Evolutionary conservation across 2,888 invertebrate genomes (phyloP).

Genomic region (Eulithis testata): DNA sequence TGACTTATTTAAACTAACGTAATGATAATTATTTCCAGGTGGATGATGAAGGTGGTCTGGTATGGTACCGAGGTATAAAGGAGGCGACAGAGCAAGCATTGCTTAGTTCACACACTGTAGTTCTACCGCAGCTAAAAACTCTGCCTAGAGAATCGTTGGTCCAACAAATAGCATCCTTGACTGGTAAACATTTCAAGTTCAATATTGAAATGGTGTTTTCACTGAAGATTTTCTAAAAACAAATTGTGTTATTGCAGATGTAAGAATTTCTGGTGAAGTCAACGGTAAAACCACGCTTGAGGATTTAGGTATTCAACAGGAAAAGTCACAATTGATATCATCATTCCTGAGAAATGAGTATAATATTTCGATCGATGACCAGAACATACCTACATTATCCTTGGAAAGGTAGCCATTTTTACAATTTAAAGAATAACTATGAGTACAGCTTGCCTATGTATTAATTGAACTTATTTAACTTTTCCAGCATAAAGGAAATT

Average conservation of each 20-base stretch:
- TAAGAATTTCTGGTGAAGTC: constrained; percentile 15
- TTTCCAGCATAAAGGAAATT: constrained; percentile 44
- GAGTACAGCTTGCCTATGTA: not conserved
- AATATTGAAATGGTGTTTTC: not conserved
- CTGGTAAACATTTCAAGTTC: constrained; percentile 10
- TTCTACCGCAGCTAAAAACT: constrained; percentile 20
- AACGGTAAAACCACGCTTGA: constrained; percentile 14
- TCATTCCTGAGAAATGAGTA: constrained; percentile 24
- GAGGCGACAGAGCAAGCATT: constrained; percentile 22
- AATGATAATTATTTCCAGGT: constrained; percentile 1
- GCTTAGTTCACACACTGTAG: constrained; percentile 12
- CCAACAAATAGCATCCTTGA: constrained; percentile 22
- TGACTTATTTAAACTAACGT: no score
- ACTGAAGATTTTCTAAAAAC: not conserved
- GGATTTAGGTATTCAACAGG: constrained; percentile 21
- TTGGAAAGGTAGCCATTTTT: constrained; percentile 21
- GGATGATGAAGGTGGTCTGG: constrained; percentile 18
- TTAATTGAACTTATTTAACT: not conserved
- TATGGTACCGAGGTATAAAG: constrained; percentile 21
- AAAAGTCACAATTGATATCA: constrained; percentile 12
- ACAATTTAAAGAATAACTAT: not conserved
- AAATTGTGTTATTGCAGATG: constrained; percentile 19
- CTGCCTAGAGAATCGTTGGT: constrained; percentile 13
- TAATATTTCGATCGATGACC: constrained; percentile 22
- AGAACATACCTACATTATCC: constrained; percentile 18